phyloP scores from a whole-genome alignment of 2,888 invertebrate genomes.

The Eristalis pertinax region DNA sequence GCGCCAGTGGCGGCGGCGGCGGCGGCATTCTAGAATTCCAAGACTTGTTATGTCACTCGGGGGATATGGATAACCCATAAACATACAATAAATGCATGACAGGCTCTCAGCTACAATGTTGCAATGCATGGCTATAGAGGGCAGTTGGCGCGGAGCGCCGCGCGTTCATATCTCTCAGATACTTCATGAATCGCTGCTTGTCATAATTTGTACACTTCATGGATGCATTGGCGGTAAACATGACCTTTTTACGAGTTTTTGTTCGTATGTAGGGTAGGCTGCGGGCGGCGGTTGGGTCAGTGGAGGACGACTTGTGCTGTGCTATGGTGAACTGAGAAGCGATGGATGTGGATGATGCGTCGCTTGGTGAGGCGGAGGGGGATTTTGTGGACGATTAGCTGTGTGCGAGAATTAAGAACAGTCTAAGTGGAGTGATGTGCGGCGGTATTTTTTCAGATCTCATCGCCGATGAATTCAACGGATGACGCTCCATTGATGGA shows the following conservation, averaged over 20 bases:
- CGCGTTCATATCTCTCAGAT: conserved; percentile 18
- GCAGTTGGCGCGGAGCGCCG: not conserved
- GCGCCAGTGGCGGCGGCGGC: not conserved
- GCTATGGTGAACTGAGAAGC: not conserved
- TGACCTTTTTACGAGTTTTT: conserved; percentile 12
- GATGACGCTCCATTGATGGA: not conserved
- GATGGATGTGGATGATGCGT: not conserved
- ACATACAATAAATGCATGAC: conserved; percentile 34
- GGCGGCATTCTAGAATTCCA: conserved; percentile 1
- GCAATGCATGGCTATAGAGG: not conserved
- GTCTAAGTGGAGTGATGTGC: not conserved
- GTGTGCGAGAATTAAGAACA: not conserved
- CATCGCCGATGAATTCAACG: not conserved
- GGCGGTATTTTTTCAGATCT: not conserved
- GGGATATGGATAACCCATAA: conserved; percentile 4
- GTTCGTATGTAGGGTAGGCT: not conserved
- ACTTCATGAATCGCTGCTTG: conserved; percentile 32
- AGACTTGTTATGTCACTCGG: conserved; percentile 31
- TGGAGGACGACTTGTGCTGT: not conserved
- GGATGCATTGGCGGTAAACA: conserved; percentile 25
- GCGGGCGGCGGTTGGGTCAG: not conserved
- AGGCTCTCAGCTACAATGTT: conserved; percentile 38
- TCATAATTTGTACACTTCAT: conserved; percentile 44
- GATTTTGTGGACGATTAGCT: not conserved
- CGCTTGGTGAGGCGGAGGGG: not conserved